phyloP scores from a whole-genome alignment of 1,140 invertebrate genomes.

The Drosophila cardini region DNA sequence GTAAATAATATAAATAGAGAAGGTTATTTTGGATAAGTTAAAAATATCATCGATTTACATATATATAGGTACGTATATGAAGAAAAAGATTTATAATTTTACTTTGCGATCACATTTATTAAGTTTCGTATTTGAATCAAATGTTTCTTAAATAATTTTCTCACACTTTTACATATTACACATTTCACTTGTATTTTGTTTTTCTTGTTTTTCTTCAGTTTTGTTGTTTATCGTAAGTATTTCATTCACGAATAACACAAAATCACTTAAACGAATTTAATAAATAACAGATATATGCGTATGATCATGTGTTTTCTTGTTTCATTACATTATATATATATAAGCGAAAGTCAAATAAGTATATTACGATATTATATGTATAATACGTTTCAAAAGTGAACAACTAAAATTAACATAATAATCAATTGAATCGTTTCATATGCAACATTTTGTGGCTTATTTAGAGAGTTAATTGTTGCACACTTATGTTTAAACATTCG shows the following conservation, averaged over 20 bases:
- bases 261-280: slow-evolving; percentile 81
- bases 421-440: slow-evolving; percentile 57
- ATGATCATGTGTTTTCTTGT: slow-evolving; percentile 56
- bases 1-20: neutral
- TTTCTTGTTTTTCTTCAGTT: slow-evolving; percentile 29
- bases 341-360: slow-evolving; percentile 67
- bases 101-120: slow-evolving; percentile 83
- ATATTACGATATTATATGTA: slow-evolving; percentile 72
- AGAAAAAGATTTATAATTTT: slow-evolving; percentile 16
- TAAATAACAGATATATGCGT: slow-evolving; percentile 80
- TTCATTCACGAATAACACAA: slow-evolving; percentile 73
- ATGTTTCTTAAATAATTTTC: slow-evolving; percentile 76
- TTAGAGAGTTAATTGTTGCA: slow-evolving; percentile 4
- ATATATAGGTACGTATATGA: too few relatives aligned
- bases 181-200: slow-evolving; percentile 67
- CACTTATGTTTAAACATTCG: slow-evolving; percentile 24
- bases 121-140: slow-evolving; percentile 83
- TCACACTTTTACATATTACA: slow-evolving; percentile 82
- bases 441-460: slow-evolving; percentile 42
- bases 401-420: slow-evolving; percentile 67
- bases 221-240: slow-evolving; percentile 54
- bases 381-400: slow-evolving; percentile 74
- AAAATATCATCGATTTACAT: neutral
- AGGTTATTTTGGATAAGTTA: slow-evolving; percentile 2
- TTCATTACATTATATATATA: slow-evolving; percentile 51